Evolutionary conservation across 2,888 invertebrate species (phyloP), one percentile per base, ranked within the genome.

Genomic region (Selenia dentaria): DNA sequence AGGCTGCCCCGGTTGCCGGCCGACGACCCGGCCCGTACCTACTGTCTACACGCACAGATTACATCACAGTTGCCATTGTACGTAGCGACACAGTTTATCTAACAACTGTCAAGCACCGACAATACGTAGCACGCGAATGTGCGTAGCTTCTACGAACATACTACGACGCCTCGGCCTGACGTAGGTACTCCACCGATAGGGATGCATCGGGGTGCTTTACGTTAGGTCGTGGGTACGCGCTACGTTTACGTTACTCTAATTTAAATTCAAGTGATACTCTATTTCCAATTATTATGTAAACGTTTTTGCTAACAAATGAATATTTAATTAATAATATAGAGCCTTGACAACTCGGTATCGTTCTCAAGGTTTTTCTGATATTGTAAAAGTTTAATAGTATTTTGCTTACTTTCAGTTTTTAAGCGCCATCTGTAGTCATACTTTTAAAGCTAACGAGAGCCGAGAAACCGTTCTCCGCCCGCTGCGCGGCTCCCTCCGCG

Each of bases 1-100:
- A 90, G 90, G 90, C 89, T 89, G 90, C 85, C 87, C 90, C 66
- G 81, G 85, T 87, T 90, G 74, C 55, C 77, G 89, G 83, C 68
- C 89, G 80, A 73, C 83, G 88, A 89, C 88, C 90, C 76, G 77
- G 56, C 57, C 48, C 54, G 64, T 52, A 52, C 57, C 52, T 54
- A 54, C 47, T 33, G 47, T 48, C 41, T 48, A 27, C 38, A 11
- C 31, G 13, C 50, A 41, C 45, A 41, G 40, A 38, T 14, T 29
- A 34, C 13, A 3, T 8, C 27, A 16, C 4, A 47, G 41, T 47
- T 13, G 5, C 20, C 6, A 9, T 27, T 22, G 22, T 18, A 36
- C 46, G 47, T 33, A 47, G 46, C 34, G 38, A 25, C 31, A 27
- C 36, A 37, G 32, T 31, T 36, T 47, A 27, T 12, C 29, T 20